Evolutionary conservation across 2,113 vertebrate genomes (phyloP), one percentile per base, ranked within the genome.

Genomic region (Burhinus bistriatus): DNA sequence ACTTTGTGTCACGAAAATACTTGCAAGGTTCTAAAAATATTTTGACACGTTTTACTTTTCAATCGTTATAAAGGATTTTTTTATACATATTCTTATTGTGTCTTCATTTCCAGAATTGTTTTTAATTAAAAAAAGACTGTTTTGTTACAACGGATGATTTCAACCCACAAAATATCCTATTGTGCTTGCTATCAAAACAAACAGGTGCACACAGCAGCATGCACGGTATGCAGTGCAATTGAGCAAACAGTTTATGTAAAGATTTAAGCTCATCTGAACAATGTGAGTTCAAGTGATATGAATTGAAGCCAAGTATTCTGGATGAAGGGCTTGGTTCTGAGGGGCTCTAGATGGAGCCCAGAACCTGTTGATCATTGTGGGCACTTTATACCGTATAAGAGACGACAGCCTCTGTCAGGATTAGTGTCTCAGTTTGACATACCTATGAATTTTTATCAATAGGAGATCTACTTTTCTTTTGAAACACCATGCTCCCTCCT

Each of bases 141-240:
- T 81, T 93, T 97, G 88, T 96, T 97, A 93, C 78, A 97, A 95
- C 70, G 71, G 83, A 92, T 91, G 89, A 88, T 97, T 97, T 90
- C 95, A 97, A 96, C 94, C 83, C 91, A 82, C 81, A 96, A 97
- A 97, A 97, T 96, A 97, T 86, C 97, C 95, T 95, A 95, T 97
- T 97, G 93, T 94, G 89, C 94, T 95, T 85, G 93, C 97, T 85
- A 98, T 96, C 88, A 98, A 98, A 98, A 98, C 94, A 97, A 97
- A 98, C 98, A 98, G 98, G 98, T 98, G 97, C 64, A 29, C 95
- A 52, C 96, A 96, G 97, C 96, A 69, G 94, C 95, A 8, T 11
- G 89, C 97, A 93, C 88, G 88, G 96, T 97, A 76, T 57, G 97
- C 75, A 84, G 47, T 42, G 92, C 94, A 87, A 93, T 57, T 82